Evolutionary conservation across 64 coral and sea anemone species (phyloP), one percentile per base, ranked within the genome.

Genomic region (Hydrozoanthus tunicans): DNA sequence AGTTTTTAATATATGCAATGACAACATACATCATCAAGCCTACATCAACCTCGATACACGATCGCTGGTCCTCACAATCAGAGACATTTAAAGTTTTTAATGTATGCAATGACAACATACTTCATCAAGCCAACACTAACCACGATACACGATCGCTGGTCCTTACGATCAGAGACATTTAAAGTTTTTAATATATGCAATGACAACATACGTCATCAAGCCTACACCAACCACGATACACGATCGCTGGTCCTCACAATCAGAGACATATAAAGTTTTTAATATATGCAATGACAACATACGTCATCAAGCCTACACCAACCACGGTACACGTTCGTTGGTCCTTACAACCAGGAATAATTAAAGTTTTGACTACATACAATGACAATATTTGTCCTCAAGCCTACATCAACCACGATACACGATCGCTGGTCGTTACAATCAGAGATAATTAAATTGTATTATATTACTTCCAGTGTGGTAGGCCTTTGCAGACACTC

Each of bases 401-500:
- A 59, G 94, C 91, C 0, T 96, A 95, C 59, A 75, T 84, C n/a
- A 90, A 69, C 66, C 66, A 85, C 4, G 77, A 95, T 53, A 81
- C 94, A 3, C 66, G 27, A 9, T 79, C 85, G 7, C 24, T 92
- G 7, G 59, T 67, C 3, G 69, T 95, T 43, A 65, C 81, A 51
- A 77, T 95, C 12, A 85, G 84, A 77, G 90, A 90, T 80, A 59
- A 20, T 20, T 20, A 20, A 20, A 20, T 43, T 43, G 32, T 43
- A 43, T 43, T 43, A 43, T 43, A 43, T 43, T 43, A 43, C 32
- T 43, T 43, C 32, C 32, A 43, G 32, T 20, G 20, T 20, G 20
- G 20, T 20, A 20, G 20, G 20, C 20, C 20, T 20, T 20, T 20
- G 20, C 20, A 20, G 20, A 20, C 20, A 20, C 20, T 20, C 20